phyloP scores from a whole-genome alignment of 2,797 vertebrate species.

The Rhinella marina region DNA sequence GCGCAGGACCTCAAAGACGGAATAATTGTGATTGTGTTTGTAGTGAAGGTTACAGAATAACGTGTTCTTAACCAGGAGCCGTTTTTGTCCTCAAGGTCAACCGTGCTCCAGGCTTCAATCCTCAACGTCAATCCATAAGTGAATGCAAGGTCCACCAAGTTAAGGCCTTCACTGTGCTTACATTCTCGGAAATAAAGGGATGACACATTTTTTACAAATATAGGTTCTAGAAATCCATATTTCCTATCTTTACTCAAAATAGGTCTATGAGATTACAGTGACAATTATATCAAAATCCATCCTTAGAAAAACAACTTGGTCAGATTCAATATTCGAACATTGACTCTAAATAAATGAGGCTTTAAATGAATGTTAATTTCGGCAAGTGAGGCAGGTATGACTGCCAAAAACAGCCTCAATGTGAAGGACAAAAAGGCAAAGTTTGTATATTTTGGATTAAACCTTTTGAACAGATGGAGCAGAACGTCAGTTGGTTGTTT shows the following conservation, averaged over 20 bases:
- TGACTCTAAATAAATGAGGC: no score
- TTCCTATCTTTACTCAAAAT: not conserved
- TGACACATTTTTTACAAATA: not conserved
- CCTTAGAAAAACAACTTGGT: no score
- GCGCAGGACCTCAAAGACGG: not conserved
- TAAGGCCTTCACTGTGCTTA: not conserved
- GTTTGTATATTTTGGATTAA: no score
- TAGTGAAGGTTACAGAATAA: not conserved
- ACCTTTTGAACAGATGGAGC: no score
- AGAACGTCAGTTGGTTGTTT: no score
- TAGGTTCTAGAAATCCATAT: not conserved
- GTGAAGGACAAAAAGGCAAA: no score
- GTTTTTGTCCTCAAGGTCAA: slow-evolving; percentile 29
- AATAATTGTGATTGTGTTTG: slow-evolving; percentile 26
- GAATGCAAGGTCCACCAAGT: not conserved
- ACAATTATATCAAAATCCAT: not conserved
- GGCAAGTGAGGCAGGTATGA: no score
- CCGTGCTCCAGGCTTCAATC: not conserved
- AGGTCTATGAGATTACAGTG: not conserved
- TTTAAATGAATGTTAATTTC: no score
- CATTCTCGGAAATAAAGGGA: not conserved
- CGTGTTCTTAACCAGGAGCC: not conserved
- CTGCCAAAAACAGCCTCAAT: no score
- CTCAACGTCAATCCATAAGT: not conserved
- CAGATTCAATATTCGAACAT: not conserved